Evolutionary conservation across 2,888 invertebrate species (phyloP).

Genomic region (Drosophila borborema): DNA sequence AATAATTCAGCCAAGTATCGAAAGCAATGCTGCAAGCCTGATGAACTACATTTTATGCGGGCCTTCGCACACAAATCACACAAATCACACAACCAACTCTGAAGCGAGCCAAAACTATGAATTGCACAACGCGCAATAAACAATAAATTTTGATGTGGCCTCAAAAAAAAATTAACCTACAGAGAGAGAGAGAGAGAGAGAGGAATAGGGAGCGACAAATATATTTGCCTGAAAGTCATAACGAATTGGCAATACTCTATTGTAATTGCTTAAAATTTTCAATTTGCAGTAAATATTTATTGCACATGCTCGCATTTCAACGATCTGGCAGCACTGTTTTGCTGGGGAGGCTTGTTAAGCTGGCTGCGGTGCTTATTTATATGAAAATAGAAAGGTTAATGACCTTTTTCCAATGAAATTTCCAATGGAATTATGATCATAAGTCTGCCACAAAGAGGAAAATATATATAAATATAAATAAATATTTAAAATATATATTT

Average conservation of each 20-base stretch:
- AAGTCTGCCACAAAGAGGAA: no score
- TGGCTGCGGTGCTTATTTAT: background rate
- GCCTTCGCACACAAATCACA: constrained; percentile 64
- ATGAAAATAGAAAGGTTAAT: background rate
- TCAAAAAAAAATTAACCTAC: constrained; percentile 12
- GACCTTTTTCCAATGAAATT: background rate
- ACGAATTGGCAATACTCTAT: constrained; percentile 3
- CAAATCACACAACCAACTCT: constrained; percentile 67
- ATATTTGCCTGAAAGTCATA: background rate
- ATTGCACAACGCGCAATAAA: constrained; percentile 63
- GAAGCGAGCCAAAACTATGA: constrained; percentile 66
- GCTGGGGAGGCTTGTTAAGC: background rate
- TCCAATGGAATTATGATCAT: no score
- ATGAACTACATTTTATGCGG: constrained; percentile 71
- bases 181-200: background rate
- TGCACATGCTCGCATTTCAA: background rate
- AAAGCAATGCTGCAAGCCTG: constrained; percentile 47
- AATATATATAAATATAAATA: no score
- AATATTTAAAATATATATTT: no score
- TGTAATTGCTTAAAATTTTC: background rate
- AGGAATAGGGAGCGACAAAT: background rate
- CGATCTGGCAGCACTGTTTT: constrained; percentile 8
- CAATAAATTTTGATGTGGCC: constrained; percentile 72
- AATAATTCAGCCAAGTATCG: constrained; percentile 26
- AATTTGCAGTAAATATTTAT: constrained; percentile 1